phyloP scores from a whole-genome alignment of 2,888 invertebrate genomes.

The Cetonia aurata region DNA sequence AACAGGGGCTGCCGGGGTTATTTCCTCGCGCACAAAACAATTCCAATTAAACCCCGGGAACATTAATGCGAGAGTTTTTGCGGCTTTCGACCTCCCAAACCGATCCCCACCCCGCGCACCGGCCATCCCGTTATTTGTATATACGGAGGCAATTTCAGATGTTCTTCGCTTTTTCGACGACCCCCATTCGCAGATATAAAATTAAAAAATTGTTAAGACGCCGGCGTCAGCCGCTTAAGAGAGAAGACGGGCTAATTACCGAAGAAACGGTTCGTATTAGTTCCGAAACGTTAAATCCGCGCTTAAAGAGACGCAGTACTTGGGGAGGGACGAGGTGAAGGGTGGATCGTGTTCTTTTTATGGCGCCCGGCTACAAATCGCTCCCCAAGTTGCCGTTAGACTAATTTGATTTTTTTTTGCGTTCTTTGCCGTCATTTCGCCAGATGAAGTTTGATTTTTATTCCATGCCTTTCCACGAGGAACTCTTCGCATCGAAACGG shows the following conservation, averaged over 20 bases:
- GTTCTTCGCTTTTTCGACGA: background rate
- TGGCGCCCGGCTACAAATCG: constrained; percentile 58
- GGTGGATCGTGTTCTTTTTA: constrained; percentile 55
- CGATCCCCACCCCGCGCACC: background rate
- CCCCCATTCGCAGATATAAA: constrained; percentile 39
- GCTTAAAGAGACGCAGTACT: constrained; percentile 34
- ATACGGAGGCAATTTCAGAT: background rate
- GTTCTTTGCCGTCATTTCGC: background rate
- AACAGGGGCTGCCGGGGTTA: background rate
- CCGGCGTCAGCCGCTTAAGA: background rate
- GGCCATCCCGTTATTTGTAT: background rate
- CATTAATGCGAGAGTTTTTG: constrained; percentile 38
- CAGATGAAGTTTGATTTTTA: constrained; percentile 15
- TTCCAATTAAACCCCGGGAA: constrained; percentile 36
- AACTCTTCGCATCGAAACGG: background rate
- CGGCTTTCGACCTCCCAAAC: constrained; percentile 6
- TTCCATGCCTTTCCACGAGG: background rate
- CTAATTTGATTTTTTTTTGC: constrained; percentile 57
- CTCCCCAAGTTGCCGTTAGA: constrained; percentile 60
- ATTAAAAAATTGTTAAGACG: constrained; percentile 44
- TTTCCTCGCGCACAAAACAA: constrained; percentile 38
- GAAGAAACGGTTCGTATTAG: constrained; percentile 60
- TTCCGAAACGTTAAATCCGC: constrained; percentile 63
- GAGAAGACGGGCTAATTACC: constrained; percentile 58
- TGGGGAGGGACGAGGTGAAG: constrained; percentile 1